Evolutionary conservation across 2,797 vertebrate species (phyloP).

Genomic region (Microhierax caerulescens): DNA sequence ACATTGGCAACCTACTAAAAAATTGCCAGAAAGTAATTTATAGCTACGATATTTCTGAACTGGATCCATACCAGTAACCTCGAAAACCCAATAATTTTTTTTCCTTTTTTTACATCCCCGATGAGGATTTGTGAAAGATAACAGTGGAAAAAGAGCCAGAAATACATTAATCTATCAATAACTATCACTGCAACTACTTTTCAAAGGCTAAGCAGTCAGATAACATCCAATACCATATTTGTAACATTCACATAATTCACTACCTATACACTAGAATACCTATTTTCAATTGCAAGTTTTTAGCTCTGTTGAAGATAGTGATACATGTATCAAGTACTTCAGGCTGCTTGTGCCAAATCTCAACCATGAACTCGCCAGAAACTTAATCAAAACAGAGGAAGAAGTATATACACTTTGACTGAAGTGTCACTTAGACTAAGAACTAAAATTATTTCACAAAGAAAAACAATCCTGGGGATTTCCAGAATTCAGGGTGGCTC

Average conservation of each 20-base stretch:
- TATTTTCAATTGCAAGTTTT: background rate
- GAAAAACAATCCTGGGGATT: background rate
- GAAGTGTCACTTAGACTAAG: background rate
- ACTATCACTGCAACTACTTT: background rate
- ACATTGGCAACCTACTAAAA: background rate
- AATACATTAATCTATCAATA: background rate
- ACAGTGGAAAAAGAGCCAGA: background rate
- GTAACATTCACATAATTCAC: background rate
- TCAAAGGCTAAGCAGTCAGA: background rate
- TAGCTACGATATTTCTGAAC: background rate
- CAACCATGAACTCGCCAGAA: background rate
- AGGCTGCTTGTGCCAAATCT: background rate
- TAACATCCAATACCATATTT: background rate
- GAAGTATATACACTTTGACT: background rate
- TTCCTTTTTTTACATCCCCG: background rate
- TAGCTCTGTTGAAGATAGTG: background rate
- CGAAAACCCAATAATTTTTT: fast-evolving
- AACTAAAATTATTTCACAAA: background rate
- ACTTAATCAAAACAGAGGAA: background rate
- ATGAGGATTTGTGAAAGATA: background rate
- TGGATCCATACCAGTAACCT: background rate
- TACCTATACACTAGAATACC: background rate
- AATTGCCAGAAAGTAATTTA: background rate
- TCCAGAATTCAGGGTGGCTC: background rate
- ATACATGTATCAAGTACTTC: background rate